These are phyloP conservation scores for Helostoma temminkii DNA, from an alignment of 2,797 vertebrate species.

Conservation along the genomic window DNA sequence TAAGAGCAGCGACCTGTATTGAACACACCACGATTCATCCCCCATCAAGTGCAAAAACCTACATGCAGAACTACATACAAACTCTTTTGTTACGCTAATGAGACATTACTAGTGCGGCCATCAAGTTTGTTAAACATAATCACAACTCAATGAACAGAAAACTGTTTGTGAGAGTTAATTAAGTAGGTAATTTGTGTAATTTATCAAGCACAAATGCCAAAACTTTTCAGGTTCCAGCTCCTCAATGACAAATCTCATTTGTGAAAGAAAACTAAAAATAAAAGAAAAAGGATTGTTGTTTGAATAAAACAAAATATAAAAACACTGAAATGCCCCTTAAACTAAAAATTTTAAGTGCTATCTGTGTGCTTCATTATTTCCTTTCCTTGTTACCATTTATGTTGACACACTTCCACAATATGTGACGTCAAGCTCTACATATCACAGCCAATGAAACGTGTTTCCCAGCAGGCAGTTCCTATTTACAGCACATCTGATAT, in stretches of 20 bases:
- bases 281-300: not conserved
- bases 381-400: not conserved
- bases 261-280: no score
- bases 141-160: not conserved
- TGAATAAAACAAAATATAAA: not conserved
- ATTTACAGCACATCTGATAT: conserved; percentile 57
- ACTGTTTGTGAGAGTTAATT: not conserved
- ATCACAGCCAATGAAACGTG: conserved; percentile 41
- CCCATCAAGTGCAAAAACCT: conserved; percentile 11
- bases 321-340: not conserved
- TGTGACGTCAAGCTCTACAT: conserved; percentile 8
- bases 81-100: not conserved
- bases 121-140: not conserved
- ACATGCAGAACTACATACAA: not conserved
- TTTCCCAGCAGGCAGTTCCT: conserved; percentile 51
- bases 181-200: not conserved
- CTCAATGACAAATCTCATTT: not conserved
- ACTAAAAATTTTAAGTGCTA: not conserved
- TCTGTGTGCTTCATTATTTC: not conserved
- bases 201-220: no score
- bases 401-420: conserved; percentile 35
- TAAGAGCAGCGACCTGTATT: conserved; percentile 48
- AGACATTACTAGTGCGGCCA: not conserved
- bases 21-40: conserved; percentile 23
- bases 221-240: not conserved